Evolutionary conservation across 1,140 invertebrate genomes (phyloP).

Genomic region (Caerostris extrusa): DNA sequence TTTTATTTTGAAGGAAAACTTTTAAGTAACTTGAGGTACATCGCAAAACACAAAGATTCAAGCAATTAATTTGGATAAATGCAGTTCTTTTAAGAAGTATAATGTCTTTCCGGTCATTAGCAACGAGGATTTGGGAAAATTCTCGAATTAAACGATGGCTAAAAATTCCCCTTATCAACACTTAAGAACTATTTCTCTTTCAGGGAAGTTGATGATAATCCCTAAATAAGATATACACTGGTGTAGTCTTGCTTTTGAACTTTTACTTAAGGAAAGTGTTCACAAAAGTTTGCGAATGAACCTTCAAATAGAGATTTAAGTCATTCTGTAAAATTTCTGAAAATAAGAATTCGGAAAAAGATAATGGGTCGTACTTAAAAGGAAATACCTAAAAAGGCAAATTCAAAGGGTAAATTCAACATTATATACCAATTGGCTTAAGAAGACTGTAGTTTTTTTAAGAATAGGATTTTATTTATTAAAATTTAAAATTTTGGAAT

Average conservation of each 20-base stretch:
- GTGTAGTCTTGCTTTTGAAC: neutral
- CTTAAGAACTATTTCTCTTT: constrained; percentile 26
- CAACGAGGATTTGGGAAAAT: neutral
- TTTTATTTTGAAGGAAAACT: neutral
- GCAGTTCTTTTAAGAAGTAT: neutral
- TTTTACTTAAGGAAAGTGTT: neutral
- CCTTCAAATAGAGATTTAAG: neutral
- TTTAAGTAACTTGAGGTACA: neutral
- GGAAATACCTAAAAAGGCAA: neutral
- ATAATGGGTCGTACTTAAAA: neutral
- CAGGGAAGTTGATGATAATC: neutral
- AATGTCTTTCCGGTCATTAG: neutral
- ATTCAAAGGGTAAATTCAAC: too few relatives aligned
- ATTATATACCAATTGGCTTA: neutral
- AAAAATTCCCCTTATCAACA: neutral
- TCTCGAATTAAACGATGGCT: neutral
- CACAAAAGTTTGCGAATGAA: neutral
- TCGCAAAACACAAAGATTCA: neutral
- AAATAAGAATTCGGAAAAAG: neutral
- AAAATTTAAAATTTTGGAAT: too few relatives aligned
- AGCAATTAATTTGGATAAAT: neutral
- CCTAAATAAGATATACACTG: neutral
- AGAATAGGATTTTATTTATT: neutral
- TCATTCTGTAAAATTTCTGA: neutral
- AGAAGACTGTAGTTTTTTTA: neutral